Evolutionary conservation across 2,888 invertebrate species (phyloP), one percentile per base, ranked within the genome.

Genomic region (Dioctria rufipes): DNA sequence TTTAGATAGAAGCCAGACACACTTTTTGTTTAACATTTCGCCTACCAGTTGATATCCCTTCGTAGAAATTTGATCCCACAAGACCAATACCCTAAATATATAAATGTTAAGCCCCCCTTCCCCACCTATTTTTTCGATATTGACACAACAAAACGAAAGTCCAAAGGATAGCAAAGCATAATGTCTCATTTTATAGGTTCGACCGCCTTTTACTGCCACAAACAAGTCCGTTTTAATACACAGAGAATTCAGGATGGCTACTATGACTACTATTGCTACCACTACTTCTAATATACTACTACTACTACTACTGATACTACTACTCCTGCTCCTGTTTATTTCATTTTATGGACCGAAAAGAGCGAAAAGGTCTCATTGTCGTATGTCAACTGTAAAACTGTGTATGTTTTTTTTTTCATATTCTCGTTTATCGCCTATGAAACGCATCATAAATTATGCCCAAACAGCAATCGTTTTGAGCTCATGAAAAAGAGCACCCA

Each of bases 321-420:
- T 25, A 25, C 25, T 25, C 25, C 25, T 25, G 25, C 25, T 25
- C 25, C 25, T 25, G 25, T 25, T 25, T 25, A 66, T 46, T 46
- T 5, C 60, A 43, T 66, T 66, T 75, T 75, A 75, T 75, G 73
- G 73, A 43, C 60, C 40, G 43, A 65, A 51, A 80, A 80, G 42
- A 13, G 61, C 9, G 25, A 43, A 13, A 66, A 75, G 39, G 51
- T 65, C 71, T 80, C 69, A 81, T 80, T 81, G 80, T 81, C 77
- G 81, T 80, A 80, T 81, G 81, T 63, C 79, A 81, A 81, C 81
- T 81, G 78, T 81, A 80, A 81, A 81, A 81, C 25, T 25, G 25
- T 25, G 25, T 25, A 25, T 25, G 2, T 79, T 71, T 51, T 63
- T 25, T 77, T 78, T 77, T 81, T 80, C 81, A 81, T 81, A 58